Evolutionary conservation across 2,797 vertebrate genomes (phyloP).

Genomic region (Semaprochilodus insignis): DNA sequence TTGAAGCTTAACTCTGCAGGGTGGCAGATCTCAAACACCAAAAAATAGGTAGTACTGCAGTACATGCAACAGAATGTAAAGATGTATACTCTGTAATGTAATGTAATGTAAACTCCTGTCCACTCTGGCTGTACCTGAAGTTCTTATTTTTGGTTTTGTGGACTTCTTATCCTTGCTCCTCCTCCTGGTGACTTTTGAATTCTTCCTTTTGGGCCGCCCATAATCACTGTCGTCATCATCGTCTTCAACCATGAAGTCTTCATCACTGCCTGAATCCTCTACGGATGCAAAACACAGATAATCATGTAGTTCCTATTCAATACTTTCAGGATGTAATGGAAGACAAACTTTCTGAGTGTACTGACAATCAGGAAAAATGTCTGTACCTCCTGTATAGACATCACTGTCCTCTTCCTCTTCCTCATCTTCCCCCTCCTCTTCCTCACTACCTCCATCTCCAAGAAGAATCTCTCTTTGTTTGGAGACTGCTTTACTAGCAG

Average conservation of each 20-base stretch:
- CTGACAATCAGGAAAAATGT: background rate
- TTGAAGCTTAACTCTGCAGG: too few relatives aligned
- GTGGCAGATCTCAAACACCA: too few relatives aligned
- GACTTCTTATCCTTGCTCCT: slow-evolving; percentile 97
- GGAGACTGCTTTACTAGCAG: slow-evolving; percentile 95
- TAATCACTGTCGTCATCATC: slow-evolving; percentile 98
- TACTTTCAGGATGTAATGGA: background rate
- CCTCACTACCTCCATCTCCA: slow-evolving; percentile 94
- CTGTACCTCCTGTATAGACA: slow-evolving; percentile 90
- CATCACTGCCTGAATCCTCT: slow-evolving; percentile 90
- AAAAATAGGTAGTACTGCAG: too few relatives aligned
- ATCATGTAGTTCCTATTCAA: background rate
- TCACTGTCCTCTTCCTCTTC: slow-evolving; percentile 75
- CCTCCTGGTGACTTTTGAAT: slow-evolving; percentile 94
- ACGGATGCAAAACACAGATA: background rate
- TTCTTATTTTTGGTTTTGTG: slow-evolving; percentile 96
- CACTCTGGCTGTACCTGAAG: slow-evolving; percentile 83
- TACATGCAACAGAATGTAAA: background rate
- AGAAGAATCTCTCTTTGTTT: slow-evolving; percentile 98
- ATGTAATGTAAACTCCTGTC: too few relatives aligned
- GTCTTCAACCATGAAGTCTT: slow-evolving; percentile 96
- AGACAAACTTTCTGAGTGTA: background rate
- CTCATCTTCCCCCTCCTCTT: slow-evolving; percentile 90
- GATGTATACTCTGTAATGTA: too few relatives aligned
- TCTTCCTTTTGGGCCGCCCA: slow-evolving; percentile 94